Evolutionary conservation across 2,113 vertebrate genomes (phyloP), one percentile per base, ranked within the genome.

Genomic region (Nyctereutes procyonoides): DNA sequence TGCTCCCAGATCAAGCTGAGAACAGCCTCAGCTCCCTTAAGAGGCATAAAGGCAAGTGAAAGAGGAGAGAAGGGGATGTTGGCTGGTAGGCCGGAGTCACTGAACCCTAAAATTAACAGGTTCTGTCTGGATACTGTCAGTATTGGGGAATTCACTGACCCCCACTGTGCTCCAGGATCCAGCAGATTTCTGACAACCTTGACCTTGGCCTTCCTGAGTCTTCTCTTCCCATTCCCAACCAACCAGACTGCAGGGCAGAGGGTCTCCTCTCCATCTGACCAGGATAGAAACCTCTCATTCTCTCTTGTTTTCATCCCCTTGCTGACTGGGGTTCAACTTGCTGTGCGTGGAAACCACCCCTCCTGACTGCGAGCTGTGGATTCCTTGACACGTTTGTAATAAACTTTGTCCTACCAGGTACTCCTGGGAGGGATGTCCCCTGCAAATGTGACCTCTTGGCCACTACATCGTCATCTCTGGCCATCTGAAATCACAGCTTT

Each of bases 121-220:
- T 60, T 81, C 74, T n/a, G 4, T 13, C 69, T 77, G 19, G 35
- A 69, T 58, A 55, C 26, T 20, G 28, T 28, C 11, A 35, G 56
- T 2, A 56, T 74, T 0, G 0, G 65, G 51, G 28, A 43, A 1
- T 3, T 38, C 3, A 43, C 10, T 1, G 26, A 5, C 38, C 30
- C 53, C 53, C 14, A 2, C 17, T 43, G 43, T 53, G 35, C 32
- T 76, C 69, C 12, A 19, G 13, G 8, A 6, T 60, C 22, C 43
- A 35, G 11, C 43, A 65, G 38, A 48, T 19, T 22, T 69, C 43
- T 55, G n/a, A 62, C 0, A 0, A 28, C 19, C 8, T 10, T 35
- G 94, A 48, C 69, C 62, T n/a, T 8, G 2, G 26, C 28, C 55
- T 17, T 58, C 65, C 22, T 2, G 22, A 30, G 43, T 26, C 58